Base-by-base conservation (phyloP, 2,888 invertebrate genomes). In the Nezara viridula region DNA sequence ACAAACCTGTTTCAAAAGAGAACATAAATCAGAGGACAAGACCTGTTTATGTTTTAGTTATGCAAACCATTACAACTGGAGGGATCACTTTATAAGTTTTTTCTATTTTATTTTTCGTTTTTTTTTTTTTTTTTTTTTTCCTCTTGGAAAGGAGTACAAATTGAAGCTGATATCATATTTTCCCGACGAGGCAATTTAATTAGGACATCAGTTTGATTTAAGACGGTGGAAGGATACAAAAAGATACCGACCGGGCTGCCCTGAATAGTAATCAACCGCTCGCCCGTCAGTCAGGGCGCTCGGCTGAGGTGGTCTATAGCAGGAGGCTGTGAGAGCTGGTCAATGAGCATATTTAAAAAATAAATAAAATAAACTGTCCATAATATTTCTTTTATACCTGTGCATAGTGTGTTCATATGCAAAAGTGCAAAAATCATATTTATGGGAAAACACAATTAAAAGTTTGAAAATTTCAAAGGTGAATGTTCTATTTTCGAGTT, bases 121-220 rank as follows among this genome's bases (percentile, higher is more conserved):
- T 14, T 37, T 16, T 37, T 73, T 10, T 37, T 77, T 77, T 81
- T 81, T 44, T 24, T 81, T 40, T 81, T 73, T 44, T 44, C 12
- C 81, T n/a, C 14, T 81, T 14, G 44, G 44, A n/a, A 47, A 44
- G 44, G 44, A 81, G 81, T 81, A 81, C 81, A 81, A 81, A 81
- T 81, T 81, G 81, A 81, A 81, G 44, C 81, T 81, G 81, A 81
- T 81, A 81, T 81, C 81, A 81, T 81, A 81, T 81, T 81, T 81
- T 47, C 81, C n/a, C 44, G n/a, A 40, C 44, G 81, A 81, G 81
- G 81, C 81, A 81, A 81, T 81, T 81, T 81, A 81, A 81, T 81
- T 81, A 81, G 81, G 81, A 81, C 81, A 81, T 81, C 81, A 81
- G 44, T 81, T 81, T 81, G 81, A 81, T 81, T 81, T 81, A 81